Conservation (phyloP, 2,888 invertebrate genomes). For the Mellilla xanthometata region DNA sequence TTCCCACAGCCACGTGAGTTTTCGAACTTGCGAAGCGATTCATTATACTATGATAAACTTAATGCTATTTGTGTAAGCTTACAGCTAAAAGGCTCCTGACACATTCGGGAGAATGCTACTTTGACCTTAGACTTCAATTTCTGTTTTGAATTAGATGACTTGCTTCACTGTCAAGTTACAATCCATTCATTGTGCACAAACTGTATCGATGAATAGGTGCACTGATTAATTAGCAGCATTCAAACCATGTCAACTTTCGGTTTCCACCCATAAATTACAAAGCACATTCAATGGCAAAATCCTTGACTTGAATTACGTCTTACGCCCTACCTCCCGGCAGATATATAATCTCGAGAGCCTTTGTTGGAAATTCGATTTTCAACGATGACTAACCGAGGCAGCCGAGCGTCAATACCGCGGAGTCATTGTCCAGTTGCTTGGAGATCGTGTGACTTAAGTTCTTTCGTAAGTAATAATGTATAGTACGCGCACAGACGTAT, state of each 20-base stretch:
- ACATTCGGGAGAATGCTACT: too few relatives aligned
- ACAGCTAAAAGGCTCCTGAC: too few relatives aligned
- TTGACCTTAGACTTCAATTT: too few relatives aligned
- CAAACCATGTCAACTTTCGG: conserved; percentile 23
- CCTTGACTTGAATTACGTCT: conserved; percentile 33
- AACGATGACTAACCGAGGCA: conserved; percentile 30
- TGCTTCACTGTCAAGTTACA: too few relatives aligned
- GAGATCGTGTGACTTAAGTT: conserved; percentile 16
- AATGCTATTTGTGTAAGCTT: too few relatives aligned
- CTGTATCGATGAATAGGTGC: conserved; percentile 3
- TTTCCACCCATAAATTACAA: conserved; percentile 28
- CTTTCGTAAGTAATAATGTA: conserved; percentile 16
- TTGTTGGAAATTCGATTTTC: conserved; percentile 31
- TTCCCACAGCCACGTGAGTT: conserved; percentile 27
- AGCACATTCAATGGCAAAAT: conserved; percentile 29
- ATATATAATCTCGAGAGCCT: conserved; percentile 25
- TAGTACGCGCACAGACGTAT: conserved; percentile 4
- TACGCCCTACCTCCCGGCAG: conserved; percentile 23
- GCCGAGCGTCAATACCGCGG: conserved; percentile 27
- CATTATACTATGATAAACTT: too few relatives aligned
- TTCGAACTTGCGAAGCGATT: neutral
- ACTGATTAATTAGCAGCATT: conserved; percentile 20
- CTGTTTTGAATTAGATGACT: too few relatives aligned
- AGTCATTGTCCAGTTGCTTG: conserved; percentile 31
- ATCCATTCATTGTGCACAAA: neutral